Evolutionary conservation across 2,888 invertebrate genomes (phyloP).

Genomic region (Dugesia japonica): DNA sequence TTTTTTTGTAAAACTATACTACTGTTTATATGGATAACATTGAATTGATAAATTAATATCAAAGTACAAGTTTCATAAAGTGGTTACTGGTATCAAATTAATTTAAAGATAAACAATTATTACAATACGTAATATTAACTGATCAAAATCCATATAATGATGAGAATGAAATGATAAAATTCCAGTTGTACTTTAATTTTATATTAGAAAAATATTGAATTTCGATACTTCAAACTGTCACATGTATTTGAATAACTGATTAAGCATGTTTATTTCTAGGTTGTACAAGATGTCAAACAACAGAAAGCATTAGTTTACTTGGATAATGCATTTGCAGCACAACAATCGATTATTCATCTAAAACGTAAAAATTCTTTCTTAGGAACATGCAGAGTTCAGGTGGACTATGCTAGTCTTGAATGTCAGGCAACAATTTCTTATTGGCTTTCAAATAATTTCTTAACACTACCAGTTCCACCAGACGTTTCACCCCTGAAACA

Average conservation of each 20-base stretch:
- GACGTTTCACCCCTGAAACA: background rate
- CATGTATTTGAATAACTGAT: background rate
- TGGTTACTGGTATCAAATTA: background rate
- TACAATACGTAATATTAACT: background rate
- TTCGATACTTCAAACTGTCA: background rate
- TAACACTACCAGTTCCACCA: slow-evolving; percentile 3
- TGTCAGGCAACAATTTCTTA: background rate
- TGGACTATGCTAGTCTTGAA: background rate
- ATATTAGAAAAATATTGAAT: too few relatives aligned
- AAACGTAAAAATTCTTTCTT: background rate
- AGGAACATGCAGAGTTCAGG: background rate
- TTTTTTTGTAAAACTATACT: too few relatives aligned
- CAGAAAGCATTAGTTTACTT: background rate
- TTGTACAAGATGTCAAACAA: slow-evolving; percentile 3
- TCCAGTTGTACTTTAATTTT: slow-evolving; percentile 10
- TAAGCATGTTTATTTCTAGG: background rate
- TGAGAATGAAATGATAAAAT: background rate
- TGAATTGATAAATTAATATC: background rate
- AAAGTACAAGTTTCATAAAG: background rate
- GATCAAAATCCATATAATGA: background rate
- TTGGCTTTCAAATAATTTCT: slow-evolving; percentile 11
- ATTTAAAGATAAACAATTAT: background rate
- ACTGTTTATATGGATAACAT: too few relatives aligned
- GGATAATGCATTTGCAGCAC: slow-evolving; percentile 8
- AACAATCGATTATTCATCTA: slow-evolving; percentile 10